A percentile compares a stretch with the other conserved stretches of the same genome.
Evolutionary conservation across 2,888 invertebrate species (phyloP).

Genomic region (Amorpha juglandis): DNA sequence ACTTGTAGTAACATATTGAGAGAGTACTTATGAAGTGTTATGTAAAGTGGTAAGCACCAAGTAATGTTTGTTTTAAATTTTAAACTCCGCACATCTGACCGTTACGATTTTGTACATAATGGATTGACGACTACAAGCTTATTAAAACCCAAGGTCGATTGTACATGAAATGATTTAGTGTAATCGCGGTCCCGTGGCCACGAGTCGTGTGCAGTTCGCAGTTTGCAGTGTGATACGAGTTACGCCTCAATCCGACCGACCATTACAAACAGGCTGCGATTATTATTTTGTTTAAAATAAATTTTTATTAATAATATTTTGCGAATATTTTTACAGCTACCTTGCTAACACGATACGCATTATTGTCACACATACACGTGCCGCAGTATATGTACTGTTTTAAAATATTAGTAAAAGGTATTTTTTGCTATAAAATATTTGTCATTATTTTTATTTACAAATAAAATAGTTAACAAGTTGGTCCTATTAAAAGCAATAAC

Average conservation of each 20-base stretch:
- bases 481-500: conserved; percentile 10
- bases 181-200: conserved; percentile 34
- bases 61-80: conserved; percentile 41
- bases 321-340: conserved; percentile 6
- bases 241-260: conserved; percentile 49
- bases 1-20: conserved; percentile 53
- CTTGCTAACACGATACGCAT: conserved; percentile 11
- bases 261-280: conserved; percentile 62
- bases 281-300: conserved; percentile 81
- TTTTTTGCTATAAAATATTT: conserved; percentile 19
- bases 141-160: conserved; percentile 47
- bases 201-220: too few species aligned
- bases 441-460: not conserved
- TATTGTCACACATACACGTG: not conserved
- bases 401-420: conserved; percentile 15
- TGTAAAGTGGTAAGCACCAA: conserved; percentile 58
- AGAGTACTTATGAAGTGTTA: conserved; percentile 72
- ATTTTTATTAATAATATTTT: conserved; percentile 66
- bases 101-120: conserved; percentile 74
- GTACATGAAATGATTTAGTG: conserved; percentile 19
- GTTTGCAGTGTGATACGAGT: not conserved
- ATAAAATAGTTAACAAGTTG: not conserved
- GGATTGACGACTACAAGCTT: conserved; percentile 79
- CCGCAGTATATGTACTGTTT: conserved; percentile 5
- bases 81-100: conserved; percentile 42